A percentile compares a stretch with the other conserved stretches of the same genome.
These are phyloP conservation scores for Torymus auratus DNA, from an alignment of 2,888 invertebrate genomes.

Conservation along the genomic window DNA sequence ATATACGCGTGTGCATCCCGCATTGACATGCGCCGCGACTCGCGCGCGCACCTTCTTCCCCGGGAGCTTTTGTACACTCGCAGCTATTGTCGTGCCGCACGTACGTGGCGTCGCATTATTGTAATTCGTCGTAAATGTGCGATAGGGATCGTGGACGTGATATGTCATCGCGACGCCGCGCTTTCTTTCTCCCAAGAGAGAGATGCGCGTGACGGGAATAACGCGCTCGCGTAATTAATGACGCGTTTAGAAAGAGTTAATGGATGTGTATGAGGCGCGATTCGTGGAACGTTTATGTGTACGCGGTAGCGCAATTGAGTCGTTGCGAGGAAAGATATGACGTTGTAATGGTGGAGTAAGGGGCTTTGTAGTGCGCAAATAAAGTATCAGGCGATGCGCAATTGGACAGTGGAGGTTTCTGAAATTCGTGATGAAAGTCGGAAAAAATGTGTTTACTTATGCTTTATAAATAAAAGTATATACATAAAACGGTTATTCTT, in stretches of 20 bases:
- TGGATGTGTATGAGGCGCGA: neutral
- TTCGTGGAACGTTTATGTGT: slow-evolving; percentile 11
- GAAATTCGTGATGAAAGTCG: no score
- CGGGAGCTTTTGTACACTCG: slow-evolving; percentile 23
- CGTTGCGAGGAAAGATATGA: neutral
- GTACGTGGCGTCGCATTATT: slow-evolving; percentile 50
- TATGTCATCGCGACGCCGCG: slow-evolving; percentile 9
- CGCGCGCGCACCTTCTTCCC: neutral
- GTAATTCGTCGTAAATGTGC: slow-evolving; percentile 51
- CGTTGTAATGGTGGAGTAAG: no score
- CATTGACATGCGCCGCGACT: slow-evolving; percentile 22
- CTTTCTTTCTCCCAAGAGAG: neutral
- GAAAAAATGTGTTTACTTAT: no score
- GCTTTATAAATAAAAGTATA: no score
- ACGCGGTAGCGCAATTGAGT: neutral
- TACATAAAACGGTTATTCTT: no score
- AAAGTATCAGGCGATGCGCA: no score
- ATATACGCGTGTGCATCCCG: no score
- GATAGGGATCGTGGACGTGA: slow-evolving; percentile 35
- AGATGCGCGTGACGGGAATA: slow-evolving; percentile 38
- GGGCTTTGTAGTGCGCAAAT: no score
- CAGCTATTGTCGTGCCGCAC: slow-evolving; percentile 25
- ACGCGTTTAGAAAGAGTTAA: slow-evolving; percentile 14
- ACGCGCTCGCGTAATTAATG: slow-evolving; percentile 13
- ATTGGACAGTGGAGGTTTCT: no score